These are phyloP conservation scores for Onychorhynchus coronatus DNA, from an alignment of 2,113 vertebrate species.

Conservation along the genomic window DNA sequence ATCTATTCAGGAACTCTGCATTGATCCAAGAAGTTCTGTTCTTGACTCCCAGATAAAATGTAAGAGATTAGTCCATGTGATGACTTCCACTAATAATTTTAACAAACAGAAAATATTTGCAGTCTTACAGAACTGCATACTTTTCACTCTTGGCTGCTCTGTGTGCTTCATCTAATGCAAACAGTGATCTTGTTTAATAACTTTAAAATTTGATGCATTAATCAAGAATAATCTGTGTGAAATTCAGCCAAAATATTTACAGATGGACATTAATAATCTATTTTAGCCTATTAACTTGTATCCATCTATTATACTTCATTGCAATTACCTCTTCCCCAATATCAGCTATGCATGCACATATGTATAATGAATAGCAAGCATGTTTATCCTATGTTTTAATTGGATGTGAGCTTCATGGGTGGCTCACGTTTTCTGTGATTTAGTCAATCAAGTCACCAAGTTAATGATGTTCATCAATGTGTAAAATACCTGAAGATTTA, in stretches of 20 bases:
- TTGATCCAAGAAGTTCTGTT: background rate
- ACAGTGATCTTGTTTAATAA: background rate
- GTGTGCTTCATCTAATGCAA: background rate
- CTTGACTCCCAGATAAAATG: background rate
- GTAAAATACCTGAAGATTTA: background rate
- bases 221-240: background rate
- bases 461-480: background rate
- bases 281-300: background rate
- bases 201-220: constrained; percentile 16
- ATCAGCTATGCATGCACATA: background rate
- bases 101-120: constrained; percentile 14
- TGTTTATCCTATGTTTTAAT: background rate
- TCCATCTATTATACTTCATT: background rate
- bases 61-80: background rate
- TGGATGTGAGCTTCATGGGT: background rate
- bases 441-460: background rate
- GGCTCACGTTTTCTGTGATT: background rate
- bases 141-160: background rate
- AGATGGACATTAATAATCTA: background rate
- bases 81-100: constrained; percentile 6
- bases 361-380: background rate
- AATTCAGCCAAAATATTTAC: constrained; percentile 36
- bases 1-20: background rate
- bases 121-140: background rate
- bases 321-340: background rate